Evolutionary conservation across 2,797 vertebrate species (phyloP), one percentile per base, ranked within the genome.

Genomic region (Bucorvus abyssinicus): DNA sequence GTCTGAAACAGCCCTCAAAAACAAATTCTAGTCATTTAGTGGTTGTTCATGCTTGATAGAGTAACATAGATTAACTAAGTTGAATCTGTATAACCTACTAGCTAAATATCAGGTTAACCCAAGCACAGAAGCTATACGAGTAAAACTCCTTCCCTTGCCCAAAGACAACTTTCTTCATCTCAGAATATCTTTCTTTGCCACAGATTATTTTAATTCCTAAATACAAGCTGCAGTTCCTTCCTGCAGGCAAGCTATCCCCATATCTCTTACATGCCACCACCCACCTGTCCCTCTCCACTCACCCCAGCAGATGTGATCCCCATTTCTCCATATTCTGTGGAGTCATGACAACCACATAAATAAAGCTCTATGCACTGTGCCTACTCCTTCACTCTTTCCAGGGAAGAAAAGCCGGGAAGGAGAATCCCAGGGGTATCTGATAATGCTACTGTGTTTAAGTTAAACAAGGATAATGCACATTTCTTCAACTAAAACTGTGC

Each of bases 141-240:
- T 53, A 70, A 55, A 91, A 90, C 59, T 78, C 90, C 70, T 76
- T 38, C 77, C 38, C 59, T 55, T 69, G 73, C 44, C 45, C 12
- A 19, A 83, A 88, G 73, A 68, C 45, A 87, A 71, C 15, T 81
- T 82, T 22, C 84, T 89, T 94, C 14, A 92, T 68, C 89, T 92
- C 56, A 80, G 60, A 34, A 68, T 56, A 67, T 55, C 52, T 65
- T 52, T 70, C 73, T 76, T 85, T 78, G 68, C 61, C 27, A 53
- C 38, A 52, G 36, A 42, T 53, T 13, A 84, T 68, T 59, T 55
- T 65, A 76, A 47, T 27, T 69, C 20, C 38, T 53, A 10, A 4
- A 26, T 11, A 44, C 2, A 78, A 81, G 9, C 38, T 57, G 36
- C 42, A 75, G 23, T 16, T 75, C 34, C 34, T 75, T 61, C 59